A percentile compares a stretch with the other conserved stretches of the same genome.
Conservation (phyloP, 2,113 vertebrate species). For the Petrocephalus microphthalmus region DNA sequence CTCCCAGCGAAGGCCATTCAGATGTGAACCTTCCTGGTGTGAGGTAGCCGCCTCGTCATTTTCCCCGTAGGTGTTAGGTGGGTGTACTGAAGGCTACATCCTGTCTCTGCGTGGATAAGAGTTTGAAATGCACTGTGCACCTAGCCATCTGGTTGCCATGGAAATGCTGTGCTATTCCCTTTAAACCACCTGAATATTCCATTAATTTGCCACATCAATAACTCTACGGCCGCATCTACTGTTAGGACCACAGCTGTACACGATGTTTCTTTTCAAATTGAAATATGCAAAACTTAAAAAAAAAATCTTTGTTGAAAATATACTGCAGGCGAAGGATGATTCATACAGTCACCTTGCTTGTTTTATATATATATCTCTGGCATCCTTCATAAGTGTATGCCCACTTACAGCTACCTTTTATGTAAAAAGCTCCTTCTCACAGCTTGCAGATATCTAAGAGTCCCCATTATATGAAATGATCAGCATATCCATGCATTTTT, state of each 20-base stretch:
- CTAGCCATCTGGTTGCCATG: conserved; percentile 39
- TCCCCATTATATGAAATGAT: background rate
- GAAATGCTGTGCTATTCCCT: conserved; percentile 33
- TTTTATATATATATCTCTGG: background rate
- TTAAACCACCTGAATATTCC: background rate
- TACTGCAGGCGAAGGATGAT: conserved; percentile 1
- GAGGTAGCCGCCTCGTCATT: too few species aligned
- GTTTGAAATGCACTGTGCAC: conserved; percentile 26
- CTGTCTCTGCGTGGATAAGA: conserved; percentile 34
- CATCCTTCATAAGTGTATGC: background rate
- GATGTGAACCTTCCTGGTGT: background rate
- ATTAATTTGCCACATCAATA: conserved; percentile 2
- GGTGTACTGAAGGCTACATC: background rate
- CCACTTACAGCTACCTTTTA: background rate
- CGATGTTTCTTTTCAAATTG: background rate
- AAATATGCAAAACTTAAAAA: conserved; percentile 13
- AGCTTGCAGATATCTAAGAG: background rate
- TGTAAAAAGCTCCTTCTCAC: background rate
- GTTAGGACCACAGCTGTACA: background rate
- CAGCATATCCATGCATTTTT: conserved; percentile 37
- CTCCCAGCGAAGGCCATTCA: background rate
- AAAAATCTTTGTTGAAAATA: background rate
- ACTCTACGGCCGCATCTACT: background rate
- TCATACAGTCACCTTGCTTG: background rate
- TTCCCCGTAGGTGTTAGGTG: background rate